phyloP scores from a whole-genome alignment of 2,888 invertebrate species.

The Myathropa florea region DNA sequence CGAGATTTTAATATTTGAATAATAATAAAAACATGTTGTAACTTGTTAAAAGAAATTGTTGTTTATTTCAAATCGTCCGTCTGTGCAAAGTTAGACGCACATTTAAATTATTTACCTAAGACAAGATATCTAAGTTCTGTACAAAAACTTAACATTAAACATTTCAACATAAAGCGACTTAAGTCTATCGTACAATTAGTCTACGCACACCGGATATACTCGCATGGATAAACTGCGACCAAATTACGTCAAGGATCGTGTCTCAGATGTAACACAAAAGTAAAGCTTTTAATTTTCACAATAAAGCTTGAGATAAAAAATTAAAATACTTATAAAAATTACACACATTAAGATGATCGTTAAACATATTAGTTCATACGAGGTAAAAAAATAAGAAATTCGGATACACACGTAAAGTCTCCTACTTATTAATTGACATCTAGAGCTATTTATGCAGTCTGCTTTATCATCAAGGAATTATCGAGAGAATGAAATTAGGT shows the following conservation, averaged over 20 bases:
- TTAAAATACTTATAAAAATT: not conserved
- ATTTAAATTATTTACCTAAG: not conserved
- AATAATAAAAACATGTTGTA: not conserved
- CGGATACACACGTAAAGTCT: not conserved
- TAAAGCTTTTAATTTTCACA: not conserved
- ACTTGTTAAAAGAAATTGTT: conserved; percentile 2
- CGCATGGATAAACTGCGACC: not conserved
- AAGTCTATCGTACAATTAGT: not conserved
- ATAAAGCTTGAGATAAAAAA: not conserved
- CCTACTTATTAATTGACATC: not conserved
- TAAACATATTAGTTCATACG: not conserved
- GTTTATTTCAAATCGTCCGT: not conserved
- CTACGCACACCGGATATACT: not conserved
- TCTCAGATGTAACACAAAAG: not conserved
- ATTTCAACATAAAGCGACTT: not conserved
- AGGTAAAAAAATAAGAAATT: not conserved
- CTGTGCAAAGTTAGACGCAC: not conserved
- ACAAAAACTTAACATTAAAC: conserved; percentile 39
- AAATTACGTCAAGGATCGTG: not conserved
- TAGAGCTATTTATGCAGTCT: not conserved
- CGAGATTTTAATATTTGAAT: too few species aligned
- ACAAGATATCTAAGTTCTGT: conserved; percentile 26
- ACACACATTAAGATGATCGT: not conserved
- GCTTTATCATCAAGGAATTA: not conserved
- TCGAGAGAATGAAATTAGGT: not conserved